Conservation (phyloP, 2,888 invertebrate genomes). For the Oscheius sp. region DNA sequence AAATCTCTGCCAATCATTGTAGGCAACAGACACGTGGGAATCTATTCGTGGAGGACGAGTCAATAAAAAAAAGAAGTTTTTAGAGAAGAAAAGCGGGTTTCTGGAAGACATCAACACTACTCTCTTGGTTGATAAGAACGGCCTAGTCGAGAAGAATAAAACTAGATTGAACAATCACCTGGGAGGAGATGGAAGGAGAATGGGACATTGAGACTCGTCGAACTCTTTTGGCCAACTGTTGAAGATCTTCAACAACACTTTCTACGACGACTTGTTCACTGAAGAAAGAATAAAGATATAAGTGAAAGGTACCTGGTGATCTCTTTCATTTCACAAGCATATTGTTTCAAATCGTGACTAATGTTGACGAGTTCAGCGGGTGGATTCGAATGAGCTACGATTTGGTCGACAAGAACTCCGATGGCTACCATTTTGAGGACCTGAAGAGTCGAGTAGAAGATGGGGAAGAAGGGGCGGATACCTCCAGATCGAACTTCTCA, state of each 20-base stretch:
- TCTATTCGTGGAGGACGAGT: no score
- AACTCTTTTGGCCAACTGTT: slow-evolving; percentile 59
- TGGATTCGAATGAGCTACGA: slow-evolving; percentile 50
- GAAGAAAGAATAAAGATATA: neutral
- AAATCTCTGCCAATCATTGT: no score
- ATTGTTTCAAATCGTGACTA: slow-evolving; percentile 47
- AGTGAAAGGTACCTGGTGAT: slow-evolving; percentile 23
- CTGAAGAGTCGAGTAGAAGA: no score
- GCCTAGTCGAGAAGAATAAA: no score
- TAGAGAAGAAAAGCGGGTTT: no score
- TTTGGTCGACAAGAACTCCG: slow-evolving; percentile 51
- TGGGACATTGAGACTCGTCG: slow-evolving; percentile 56
- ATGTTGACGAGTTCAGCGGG: slow-evolving; percentile 50
- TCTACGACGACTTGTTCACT: slow-evolving; percentile 51
- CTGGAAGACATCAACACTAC: no score
- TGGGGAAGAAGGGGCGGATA: no score
- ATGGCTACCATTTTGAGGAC: slow-evolving; percentile 65
- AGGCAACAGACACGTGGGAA: no score
- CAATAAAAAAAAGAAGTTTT: no score
- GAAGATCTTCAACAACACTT: slow-evolving; percentile 63
- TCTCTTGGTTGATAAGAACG: no score
- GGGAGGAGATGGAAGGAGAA: slow-evolving; percentile 28
- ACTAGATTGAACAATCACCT: no score
- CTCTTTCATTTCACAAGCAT: slow-evolving; percentile 49
- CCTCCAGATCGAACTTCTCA: slow-evolving; percentile 60